Percentiles rank a stretch among this genome's conserved stretches.
phyloP scores from a whole-genome alignment of 2,797 vertebrate genomes.

The Molothrus ater region DNA sequence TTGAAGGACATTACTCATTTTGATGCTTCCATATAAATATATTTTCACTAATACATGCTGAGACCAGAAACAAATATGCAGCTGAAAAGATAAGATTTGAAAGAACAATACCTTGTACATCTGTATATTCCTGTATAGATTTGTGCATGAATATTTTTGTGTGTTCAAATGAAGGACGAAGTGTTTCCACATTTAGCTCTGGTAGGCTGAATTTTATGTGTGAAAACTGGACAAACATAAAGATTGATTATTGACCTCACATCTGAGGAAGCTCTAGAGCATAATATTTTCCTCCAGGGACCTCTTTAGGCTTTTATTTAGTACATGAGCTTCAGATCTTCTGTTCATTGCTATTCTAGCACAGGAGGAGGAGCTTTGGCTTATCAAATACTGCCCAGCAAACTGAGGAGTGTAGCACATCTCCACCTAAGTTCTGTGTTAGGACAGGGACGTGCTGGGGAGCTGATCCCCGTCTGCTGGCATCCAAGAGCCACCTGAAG shows the following conservation, averaged over 20 bases:
- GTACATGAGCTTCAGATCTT: constrained; percentile 27
- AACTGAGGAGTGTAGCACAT: accelerated
- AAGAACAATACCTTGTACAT: background rate
- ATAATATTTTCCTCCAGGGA: constrained; percentile 2
- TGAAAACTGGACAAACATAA: constrained; percentile 27
- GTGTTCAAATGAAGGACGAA: background rate
- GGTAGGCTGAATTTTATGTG: background rate
- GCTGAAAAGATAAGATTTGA: background rate
- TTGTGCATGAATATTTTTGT: background rate
- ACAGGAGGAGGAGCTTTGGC: background rate
- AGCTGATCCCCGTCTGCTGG: background rate
- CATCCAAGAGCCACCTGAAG: background rate
- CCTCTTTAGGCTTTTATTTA: background rate
- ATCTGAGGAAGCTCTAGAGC: constrained; percentile 20
- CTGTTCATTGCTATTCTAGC: background rate
- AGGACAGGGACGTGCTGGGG: background rate
- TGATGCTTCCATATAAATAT: background rate
- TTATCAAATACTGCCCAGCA: background rate
- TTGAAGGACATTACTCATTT: background rate
- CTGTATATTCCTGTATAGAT: background rate
- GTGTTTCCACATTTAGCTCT: constrained; percentile 28
- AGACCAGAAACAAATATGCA: background rate
- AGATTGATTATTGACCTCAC: background rate
- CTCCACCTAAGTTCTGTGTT: accelerated
- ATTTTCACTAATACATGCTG: background rate